These are phyloP conservation scores for Lepisosteus oculatus DNA, from an alignment of 2,113 vertebrate genomes.

Conservation along the genomic window DNA sequence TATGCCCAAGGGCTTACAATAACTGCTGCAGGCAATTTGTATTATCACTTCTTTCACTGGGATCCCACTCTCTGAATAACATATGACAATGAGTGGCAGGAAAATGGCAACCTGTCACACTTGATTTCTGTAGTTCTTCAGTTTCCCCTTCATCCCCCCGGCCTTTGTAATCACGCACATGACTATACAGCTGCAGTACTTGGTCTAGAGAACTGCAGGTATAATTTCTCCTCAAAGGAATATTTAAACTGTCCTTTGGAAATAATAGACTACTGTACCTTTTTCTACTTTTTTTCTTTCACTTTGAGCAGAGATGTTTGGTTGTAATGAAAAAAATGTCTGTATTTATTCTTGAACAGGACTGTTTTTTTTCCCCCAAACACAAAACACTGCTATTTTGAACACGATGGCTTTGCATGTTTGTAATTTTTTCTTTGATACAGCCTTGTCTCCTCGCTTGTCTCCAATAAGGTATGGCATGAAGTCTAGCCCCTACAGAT, in stretches of 20 bases:
- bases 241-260: background rate
- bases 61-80: conserved; percentile 51
- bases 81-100: conserved; percentile 60
- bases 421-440: too few species aligned
- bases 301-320: too few species aligned
- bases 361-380: too few species aligned
- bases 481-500: too few species aligned
- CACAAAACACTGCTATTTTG: too few species aligned
- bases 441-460: too few species aligned
- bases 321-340: too few species aligned
- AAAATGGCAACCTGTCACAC: conserved; percentile 69
- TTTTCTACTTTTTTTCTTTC: too few species aligned
- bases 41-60: conserved; percentile 62
- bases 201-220: background rate
- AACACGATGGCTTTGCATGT: too few species aligned
- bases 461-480: too few species aligned
- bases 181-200: background rate
- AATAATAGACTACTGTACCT: too few species aligned
- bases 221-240: background rate
- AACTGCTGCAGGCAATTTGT: conserved; percentile 55
- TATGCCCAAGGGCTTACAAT: conserved; percentile 57
- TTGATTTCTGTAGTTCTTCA: conserved; percentile 39
- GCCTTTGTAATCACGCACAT: background rate
- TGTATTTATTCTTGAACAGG: too few species aligned
- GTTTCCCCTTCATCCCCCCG: conserved; percentile 7